These are phyloP conservation scores for Periophthalmodon schlosseri DNA, from an alignment of 2,113 vertebrate genomes.

Conservation along the genomic window DNA sequence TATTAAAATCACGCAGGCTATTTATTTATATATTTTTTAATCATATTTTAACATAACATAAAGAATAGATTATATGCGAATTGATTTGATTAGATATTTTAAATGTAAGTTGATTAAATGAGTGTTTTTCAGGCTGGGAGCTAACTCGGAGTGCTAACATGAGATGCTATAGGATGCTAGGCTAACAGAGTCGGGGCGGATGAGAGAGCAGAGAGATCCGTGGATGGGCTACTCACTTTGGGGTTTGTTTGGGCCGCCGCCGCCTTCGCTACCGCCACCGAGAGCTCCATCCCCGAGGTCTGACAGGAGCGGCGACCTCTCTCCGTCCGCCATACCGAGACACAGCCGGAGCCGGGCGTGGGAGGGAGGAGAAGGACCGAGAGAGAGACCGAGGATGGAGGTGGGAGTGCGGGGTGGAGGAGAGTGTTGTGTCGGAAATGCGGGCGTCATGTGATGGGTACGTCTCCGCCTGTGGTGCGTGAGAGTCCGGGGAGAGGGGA, in stretches of 20 bases:
- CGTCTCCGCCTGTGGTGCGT: conserved; percentile 60
- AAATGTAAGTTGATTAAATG: neutral
- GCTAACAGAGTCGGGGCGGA: conserved; percentile 40
- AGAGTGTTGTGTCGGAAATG: conserved; percentile 74
- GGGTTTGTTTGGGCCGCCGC: conserved; percentile 74
- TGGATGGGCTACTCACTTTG: conserved; percentile 73
- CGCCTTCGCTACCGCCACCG: conserved; percentile 69
- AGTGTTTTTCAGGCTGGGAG: neutral
- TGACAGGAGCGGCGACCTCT: conserved; percentile 81
- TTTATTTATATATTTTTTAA: neutral
- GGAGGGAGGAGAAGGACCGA: conserved; percentile 25
- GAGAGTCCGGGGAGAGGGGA: conserved; percentile 12
- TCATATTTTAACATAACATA: neutral
- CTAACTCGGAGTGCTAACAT: conserved; percentile 34
- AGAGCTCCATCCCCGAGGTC: conserved; percentile 78
- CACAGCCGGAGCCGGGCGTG: conserved; percentile 38
- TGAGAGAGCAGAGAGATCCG: conserved; percentile 15
- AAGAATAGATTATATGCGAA: neutral
- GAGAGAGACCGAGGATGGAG: conserved; percentile 32
- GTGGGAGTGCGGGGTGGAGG: conserved; percentile 15
- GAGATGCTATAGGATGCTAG: conserved; percentile 21
- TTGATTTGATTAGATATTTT: neutral
- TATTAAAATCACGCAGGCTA: conserved; percentile 10
- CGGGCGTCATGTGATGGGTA: conserved; percentile 74
- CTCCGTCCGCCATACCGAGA: conserved; percentile 83